phyloP scores from a whole-genome alignment of 2,888 invertebrate genomes.

The Neelides folsomi region DNA sequence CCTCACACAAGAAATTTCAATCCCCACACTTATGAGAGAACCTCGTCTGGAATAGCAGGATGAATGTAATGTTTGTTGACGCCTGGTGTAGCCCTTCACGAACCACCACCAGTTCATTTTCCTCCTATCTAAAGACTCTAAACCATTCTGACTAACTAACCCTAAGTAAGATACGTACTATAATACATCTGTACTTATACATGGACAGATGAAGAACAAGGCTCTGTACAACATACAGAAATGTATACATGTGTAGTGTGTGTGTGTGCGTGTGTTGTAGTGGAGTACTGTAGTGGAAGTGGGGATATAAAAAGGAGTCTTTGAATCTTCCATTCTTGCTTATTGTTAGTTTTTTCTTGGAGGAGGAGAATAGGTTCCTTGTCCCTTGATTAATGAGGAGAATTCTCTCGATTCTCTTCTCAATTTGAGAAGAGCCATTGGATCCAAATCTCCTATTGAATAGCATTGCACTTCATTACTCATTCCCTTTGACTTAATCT shows the following conservation, averaged over 20 bases:
- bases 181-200: too few relatives aligned
- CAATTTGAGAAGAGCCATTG: not conserved
- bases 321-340: not conserved
- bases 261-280: not conserved
- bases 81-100: too few relatives aligned
- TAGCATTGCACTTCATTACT: not conserved
- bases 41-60: too few relatives aligned
- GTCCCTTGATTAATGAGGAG: not conserved
- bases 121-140: constrained; percentile 1
- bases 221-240: too few relatives aligned
- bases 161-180: too few relatives aligned
- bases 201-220: too few relatives aligned
- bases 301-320: constrained; percentile 1
- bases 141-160: too few relatives aligned
- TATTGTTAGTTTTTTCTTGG: not conserved
- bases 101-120: too few relatives aligned
- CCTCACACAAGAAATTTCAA: too few relatives aligned
- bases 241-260: too few relatives aligned
- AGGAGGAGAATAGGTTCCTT: not conserved
- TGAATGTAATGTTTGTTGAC: too few relatives aligned
- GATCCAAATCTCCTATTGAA: constrained; percentile 5
- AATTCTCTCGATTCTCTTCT: not conserved
- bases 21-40: too few relatives aligned
- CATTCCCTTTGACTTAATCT: not conserved
- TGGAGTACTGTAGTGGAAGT: not conserved